Percentiles rank a stretch among this genome's conserved stretches.
Conservation (phyloP, 2,797 vertebrate species). For the Pelobates cultripes region DNA sequence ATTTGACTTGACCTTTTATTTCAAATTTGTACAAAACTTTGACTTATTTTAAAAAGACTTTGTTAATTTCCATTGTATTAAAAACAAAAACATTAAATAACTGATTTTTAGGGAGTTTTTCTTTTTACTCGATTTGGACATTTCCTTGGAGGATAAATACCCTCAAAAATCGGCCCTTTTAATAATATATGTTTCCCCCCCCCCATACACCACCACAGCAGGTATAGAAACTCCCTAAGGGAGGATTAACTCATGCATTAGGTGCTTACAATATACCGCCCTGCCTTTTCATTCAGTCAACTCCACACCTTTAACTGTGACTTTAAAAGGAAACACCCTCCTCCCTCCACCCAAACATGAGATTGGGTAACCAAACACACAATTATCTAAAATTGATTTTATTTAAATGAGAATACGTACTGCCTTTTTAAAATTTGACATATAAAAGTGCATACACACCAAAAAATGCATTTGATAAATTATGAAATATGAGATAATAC, state of each 20-base stretch:
- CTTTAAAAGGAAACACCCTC: slow-evolving; percentile 25
- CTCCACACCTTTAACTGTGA: slow-evolving; percentile 38
- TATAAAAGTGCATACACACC: too few relatives aligned
- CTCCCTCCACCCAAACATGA: slow-evolving; percentile 32
- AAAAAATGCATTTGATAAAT: too few relatives aligned
- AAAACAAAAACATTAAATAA: too few relatives aligned
- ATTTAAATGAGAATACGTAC: neutral
- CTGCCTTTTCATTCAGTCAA: slow-evolving; percentile 29
- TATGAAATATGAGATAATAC: too few relatives aligned
- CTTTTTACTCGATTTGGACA: too few relatives aligned
- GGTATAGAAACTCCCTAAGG: neutral
- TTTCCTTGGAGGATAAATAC: too few relatives aligned
- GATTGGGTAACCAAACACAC: neutral
- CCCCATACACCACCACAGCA: neutral
- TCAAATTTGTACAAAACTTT: too few relatives aligned
- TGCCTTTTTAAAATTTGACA: too few relatives aligned
- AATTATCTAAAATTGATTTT: neutral
- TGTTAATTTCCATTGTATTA: too few relatives aligned
- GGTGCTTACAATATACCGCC: slow-evolving; percentile 18
- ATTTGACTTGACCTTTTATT: too few relatives aligned
- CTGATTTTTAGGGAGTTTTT: too few relatives aligned
- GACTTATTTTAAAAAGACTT: too few relatives aligned
- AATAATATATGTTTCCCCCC: neutral
- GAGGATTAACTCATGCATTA: neutral
- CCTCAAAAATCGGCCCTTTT: neutral